Conservation (phyloP, 2,113 vertebrate genomes). For the Xyrauchen texanus region DNA sequence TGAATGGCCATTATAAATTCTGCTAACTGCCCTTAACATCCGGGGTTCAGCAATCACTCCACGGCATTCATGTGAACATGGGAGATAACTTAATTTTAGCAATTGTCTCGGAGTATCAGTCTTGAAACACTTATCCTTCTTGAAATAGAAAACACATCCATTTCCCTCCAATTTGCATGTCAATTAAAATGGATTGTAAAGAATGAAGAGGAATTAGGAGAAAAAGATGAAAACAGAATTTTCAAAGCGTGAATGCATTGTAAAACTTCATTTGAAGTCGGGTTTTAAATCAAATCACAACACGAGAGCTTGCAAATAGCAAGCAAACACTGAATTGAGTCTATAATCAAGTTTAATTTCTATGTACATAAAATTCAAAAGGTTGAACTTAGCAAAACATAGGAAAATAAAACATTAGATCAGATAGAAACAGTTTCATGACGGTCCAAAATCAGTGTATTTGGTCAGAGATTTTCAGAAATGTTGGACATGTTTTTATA, state of each 20-base stretch:
- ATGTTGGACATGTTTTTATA: too few species aligned
- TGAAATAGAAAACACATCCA: slow-evolving; percentile 13
- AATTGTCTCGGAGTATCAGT: not conserved
- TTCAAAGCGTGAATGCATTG: not conserved
- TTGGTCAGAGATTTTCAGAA: slow-evolving; percentile 3
- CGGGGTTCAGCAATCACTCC: not conserved
- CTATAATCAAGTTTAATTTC: slow-evolving; percentile 9
- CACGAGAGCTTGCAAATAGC: not conserved
- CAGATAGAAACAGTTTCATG: not conserved
- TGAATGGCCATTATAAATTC: slow-evolving; percentile 1
- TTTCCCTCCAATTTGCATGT: slow-evolving; percentile 9
- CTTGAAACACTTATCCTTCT: not conserved
- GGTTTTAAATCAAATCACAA: slow-evolving; percentile 17
- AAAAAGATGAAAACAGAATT: slow-evolving; percentile 20
- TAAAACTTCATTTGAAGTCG: slow-evolving; percentile 11
- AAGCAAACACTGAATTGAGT: not conserved
- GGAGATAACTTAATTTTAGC: slow-evolving; percentile 4
- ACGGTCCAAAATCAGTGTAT: not conserved
- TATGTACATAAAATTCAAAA: slow-evolving; percentile 1
- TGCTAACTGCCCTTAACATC: not conserved
- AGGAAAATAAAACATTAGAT: not conserved
- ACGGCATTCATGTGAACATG: not conserved
- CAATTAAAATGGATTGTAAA: slow-evolving; percentile 14
- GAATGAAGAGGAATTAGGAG: slow-evolving; percentile 7
- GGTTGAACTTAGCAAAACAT: not conserved